Base-by-base conservation (phyloP, 2,113 vertebrate species). In the Tachysurus fulvidraco region DNA sequence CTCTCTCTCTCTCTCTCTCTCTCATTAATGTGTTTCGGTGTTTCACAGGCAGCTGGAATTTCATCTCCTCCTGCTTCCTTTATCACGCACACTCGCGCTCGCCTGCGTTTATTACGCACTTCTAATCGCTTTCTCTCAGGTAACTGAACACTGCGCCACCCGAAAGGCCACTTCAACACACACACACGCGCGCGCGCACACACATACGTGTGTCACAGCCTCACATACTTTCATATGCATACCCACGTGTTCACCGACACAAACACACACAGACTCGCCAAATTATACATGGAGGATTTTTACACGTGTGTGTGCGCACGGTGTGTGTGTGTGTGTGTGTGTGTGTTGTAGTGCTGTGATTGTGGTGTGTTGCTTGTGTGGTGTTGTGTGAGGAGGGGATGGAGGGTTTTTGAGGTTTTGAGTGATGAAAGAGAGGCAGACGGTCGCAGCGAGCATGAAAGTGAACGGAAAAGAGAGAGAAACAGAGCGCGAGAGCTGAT, bases 11-110 rank as follows among this genome's bases (percentile, higher is more conserved):
- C 83, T 80, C 78, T 67, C 64, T 86, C 44, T 84, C 89, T 88
- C 87, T 83, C 89, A 85, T 87, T 87, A 87, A 85, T 88, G 83
- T 90, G 87, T 83, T 88, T 87, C 85, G 83, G 83, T 76, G 85
- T 82, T 90, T 88, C 87, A 73, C 82, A 86, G 87, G 89, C 89
- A 90, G 89, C 89, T 90, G 89, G 89, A 90, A 90, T 88, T 90
- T 90, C 89, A 90, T 87, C 88, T 91, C 88, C 85, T 87, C 79
- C 85, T 81, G 86, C 69, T 67, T 67, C 74, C 89, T 88, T 88
- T 90, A 88, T 90, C 85, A 87, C 67, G 16, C 64, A 60, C 86
- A 67, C 82, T 57, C 81, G 17, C 60, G 64, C 88, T 62, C 83
- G 52, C 85, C 87, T 87, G 83, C 85, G 83, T 88, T 88, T 88